Evolutionary conservation across 2,113 vertebrate species (phyloP).

Genomic region (Chloebia gouldiae): DNA sequence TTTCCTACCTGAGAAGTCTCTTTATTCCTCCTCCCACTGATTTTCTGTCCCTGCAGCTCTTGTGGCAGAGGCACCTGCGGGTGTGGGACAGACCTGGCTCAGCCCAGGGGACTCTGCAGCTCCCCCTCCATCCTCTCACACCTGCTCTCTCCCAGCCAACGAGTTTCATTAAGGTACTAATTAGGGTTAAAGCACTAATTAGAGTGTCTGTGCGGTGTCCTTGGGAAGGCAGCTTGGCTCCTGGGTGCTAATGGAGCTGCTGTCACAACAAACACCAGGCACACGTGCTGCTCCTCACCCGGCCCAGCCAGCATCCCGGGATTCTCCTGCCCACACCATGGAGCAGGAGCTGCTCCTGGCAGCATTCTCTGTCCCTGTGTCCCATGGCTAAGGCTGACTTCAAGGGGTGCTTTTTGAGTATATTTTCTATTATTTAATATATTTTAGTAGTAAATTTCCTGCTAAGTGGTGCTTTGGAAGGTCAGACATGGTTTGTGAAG

Average conservation of each 20-base stretch:
- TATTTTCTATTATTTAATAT: background rate
- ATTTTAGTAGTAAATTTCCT: background rate
- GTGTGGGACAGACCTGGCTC: background rate
- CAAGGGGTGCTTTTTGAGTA: background rate
- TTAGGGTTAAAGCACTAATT: slow-evolving; percentile 20
- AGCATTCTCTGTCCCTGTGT: background rate
- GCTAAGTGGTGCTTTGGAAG: background rate
- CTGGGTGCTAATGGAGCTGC: background rate
- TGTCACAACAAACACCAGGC: background rate
- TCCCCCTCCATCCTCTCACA: background rate
- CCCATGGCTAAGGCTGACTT: background rate
- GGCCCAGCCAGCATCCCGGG: background rate
- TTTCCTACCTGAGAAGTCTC: background rate
- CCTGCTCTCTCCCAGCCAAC: background rate
- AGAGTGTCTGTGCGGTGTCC: background rate
- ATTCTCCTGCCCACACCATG: background rate
- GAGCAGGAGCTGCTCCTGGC: background rate
- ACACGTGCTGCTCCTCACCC: background rate
- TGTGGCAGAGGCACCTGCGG: accelerated
- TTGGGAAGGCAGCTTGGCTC: background rate
- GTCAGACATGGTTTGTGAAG: background rate
- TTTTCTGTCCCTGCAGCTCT: background rate
- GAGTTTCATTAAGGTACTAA: background rate
- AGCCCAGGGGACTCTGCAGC: background rate
- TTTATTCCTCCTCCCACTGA: background rate